Base-by-base conservation (phyloP, 2,888 invertebrate genomes). In the Acleris holmiana region DNA sequence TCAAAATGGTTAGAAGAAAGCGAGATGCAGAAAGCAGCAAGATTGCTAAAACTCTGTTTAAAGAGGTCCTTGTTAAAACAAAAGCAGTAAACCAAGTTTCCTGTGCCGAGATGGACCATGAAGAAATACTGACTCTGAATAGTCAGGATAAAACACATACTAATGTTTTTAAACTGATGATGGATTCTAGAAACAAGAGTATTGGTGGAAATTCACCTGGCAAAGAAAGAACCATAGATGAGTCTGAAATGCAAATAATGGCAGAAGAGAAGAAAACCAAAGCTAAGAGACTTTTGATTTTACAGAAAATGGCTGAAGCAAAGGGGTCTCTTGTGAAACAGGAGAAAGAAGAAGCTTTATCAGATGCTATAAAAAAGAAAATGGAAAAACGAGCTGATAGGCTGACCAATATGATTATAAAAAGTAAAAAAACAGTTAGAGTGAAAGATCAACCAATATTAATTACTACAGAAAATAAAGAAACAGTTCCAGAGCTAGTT, bases 121-220 rank as follows among this genome's bases (percentile, higher is more conserved):
- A 25, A 18, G 56, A 51, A 47, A 15, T 46, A 41, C 19, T 29
- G 3, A 56, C 40, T 18, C 50, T 46, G 51, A 57, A 69, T 25
- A 73, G 61, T 57, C 76, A 82, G 66, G 81, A 81, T 23, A 85
- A 78, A 68, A 87, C 83, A 68, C 81, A 87, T 69, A 87, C 81
- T 60, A 85, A 95, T 91, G 95, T 94, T 41, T 95, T 95, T 80
- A 89, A 94, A 74, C 77, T 95, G 35, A 89, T 95, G 88, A 95
- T 95, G 95, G 94, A 94, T 69, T 94, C 94, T 18, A 89, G 95
- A 69, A 93, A 94, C 76, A 95, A 94, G 78, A 90, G 91, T 54
- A 93, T 95, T 68, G 95, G 95, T 2, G 82, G 84, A 21, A 95
- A 95, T 83, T 93, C 94, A 23, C 93, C 94, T 8, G 95, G 95